Evolutionary conservation across 2,113 vertebrate species (phyloP).

Genomic region (Coracopsis vasa): DNA sequence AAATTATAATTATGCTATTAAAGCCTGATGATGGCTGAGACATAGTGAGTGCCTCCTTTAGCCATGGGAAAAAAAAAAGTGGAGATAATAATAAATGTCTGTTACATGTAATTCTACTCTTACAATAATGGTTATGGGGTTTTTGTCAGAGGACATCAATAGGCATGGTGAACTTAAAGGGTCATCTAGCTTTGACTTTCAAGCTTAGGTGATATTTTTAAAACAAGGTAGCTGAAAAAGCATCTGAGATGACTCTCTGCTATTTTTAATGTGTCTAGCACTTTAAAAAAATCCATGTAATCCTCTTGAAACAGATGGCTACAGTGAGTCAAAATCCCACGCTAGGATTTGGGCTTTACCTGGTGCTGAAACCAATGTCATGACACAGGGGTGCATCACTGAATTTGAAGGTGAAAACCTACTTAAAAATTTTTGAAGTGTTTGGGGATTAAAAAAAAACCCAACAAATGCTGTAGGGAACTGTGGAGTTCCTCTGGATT

Average conservation of each 20-base stretch:
- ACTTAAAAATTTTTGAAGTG: neutral
- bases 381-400: neutral
- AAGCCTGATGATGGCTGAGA: neutral
- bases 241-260: neutral
- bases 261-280: constrained; percentile 58
- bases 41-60: neutral
- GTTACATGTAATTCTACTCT: neutral
- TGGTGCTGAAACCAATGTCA: neutral
- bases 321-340: constrained; percentile 44
- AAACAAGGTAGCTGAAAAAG: constrained; percentile 7
- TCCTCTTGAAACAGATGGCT: constrained; percentile 63
- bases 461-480: neutral
- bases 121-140: neutral
- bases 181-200: neutral
- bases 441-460: neutral
- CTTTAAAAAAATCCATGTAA: constrained; percentile 58
- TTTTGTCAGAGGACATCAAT: neutral
- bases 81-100: neutral
- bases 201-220: neutral
- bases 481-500: neutral
- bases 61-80: neutral
- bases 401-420: neutral
- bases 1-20: neutral
- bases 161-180: neutral
- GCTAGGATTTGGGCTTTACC: constrained; percentile 8